A percentile compares a stretch with the other conserved stretches of the same genome.
Evolutionary conservation across 1,140 invertebrate species (phyloP).

Genomic region (Leucophenga varia): DNA sequence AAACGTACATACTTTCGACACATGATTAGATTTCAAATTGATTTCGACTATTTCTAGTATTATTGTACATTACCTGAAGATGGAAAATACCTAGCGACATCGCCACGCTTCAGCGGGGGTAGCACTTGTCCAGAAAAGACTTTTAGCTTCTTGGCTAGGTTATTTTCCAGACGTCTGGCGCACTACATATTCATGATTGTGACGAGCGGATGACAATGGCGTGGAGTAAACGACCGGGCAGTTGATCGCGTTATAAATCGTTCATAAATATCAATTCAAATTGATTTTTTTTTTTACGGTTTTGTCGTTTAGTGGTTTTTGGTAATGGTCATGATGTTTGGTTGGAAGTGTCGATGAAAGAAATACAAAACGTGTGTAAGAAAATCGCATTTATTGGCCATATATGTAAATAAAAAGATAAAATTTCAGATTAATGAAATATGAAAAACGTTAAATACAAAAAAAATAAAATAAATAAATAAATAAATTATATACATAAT

Average conservation of each 20-base stretch:
- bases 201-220: slow-evolving; percentile 9
- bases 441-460: no score
- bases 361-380: no score
- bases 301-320: slow-evolving; percentile 4
- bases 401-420: no score
- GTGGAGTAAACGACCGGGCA: no score
- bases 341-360: no score
- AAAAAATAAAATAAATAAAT: no score
- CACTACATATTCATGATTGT: slow-evolving; percentile 58
- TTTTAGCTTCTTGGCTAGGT: slow-evolving; percentile 68
- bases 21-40: not conserved
- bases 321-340: no score
- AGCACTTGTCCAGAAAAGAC: slow-evolving; percentile 70
- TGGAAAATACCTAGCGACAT: slow-evolving; percentile 75
- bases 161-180: slow-evolving; percentile 64
- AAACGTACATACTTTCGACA: no score
- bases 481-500: no score
- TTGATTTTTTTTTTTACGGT: slow-evolving; percentile 16
- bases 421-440: no score
- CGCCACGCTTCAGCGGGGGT: slow-evolving; percentile 72
- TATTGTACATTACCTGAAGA: slow-evolving; percentile 70
- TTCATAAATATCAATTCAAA: slow-evolving; percentile 23
- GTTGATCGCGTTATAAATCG: slow-evolving; percentile 30
- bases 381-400: no score
- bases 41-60: no score